Evolutionary conservation across 2,888 invertebrate genomes (phyloP).

Genomic region (Callosobruchus maculatus): DNA sequence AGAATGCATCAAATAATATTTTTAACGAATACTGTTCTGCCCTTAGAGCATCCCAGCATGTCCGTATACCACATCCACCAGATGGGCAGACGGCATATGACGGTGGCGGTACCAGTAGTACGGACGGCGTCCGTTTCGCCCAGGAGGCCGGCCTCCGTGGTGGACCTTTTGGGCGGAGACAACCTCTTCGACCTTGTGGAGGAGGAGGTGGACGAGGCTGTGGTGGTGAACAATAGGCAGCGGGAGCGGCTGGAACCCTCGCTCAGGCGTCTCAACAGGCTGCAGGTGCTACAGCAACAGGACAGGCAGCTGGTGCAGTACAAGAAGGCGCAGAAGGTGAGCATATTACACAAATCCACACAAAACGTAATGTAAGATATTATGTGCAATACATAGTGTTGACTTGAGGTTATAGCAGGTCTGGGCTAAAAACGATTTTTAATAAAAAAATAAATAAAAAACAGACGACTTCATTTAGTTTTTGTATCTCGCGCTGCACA

Average conservation of each 20-base stretch:
- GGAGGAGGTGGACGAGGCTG: constrained; percentile 19
- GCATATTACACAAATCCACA: neutral
- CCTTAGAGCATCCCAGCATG: constrained; percentile 67
- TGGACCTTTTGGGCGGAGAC: constrained; percentile 10
- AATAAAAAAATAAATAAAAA: too few relatives aligned
- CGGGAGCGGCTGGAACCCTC: constrained; percentile 20
- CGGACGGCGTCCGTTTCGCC: neutral
- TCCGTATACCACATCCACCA: constrained; percentile 43
- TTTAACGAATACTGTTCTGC: too few relatives aligned
- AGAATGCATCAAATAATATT: too few relatives aligned
- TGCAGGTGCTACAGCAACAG: constrained; percentile 40
- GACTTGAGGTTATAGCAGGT: too few relatives aligned
- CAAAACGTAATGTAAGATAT: too few relatives aligned
- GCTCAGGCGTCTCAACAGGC: constrained; percentile 22
- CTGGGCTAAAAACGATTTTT: too few relatives aligned
- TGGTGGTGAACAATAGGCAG: constrained; percentile 17
- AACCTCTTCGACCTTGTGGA: constrained; percentile 12
- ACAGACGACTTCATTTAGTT: too few relatives aligned
- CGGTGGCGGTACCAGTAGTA: neutral
- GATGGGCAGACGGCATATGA: constrained; percentile 18
- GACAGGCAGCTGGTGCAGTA: constrained; percentile 42
- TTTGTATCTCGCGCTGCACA: too few relatives aligned
- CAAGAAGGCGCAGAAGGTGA: constrained; percentile 49
- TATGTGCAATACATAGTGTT: too few relatives aligned
- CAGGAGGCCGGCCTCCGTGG: neutral